phyloP scores from a whole-genome alignment of 2,888 invertebrate genomes.

The Rhagonycha fulva region DNA sequence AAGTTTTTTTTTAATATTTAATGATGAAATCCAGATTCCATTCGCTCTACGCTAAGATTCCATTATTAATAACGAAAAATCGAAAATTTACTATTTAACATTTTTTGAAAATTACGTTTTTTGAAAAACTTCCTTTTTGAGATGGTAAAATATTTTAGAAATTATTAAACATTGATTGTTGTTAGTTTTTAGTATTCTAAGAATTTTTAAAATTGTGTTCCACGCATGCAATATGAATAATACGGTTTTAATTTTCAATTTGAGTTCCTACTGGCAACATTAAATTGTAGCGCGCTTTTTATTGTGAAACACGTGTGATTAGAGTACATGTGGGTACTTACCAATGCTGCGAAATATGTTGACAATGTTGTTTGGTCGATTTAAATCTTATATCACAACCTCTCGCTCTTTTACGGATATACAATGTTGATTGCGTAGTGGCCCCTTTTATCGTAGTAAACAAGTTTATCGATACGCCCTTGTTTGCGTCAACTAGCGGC shows the following conservation, averaged over 20 bases:
- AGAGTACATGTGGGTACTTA: conserved; percentile 49
- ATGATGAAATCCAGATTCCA: neutral
- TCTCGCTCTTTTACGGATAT: conserved; percentile 38
- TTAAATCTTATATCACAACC: conserved; percentile 49
- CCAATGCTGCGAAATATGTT: conserved; percentile 46
- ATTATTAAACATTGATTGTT: neutral
- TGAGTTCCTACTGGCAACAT: conserved; percentile 12
- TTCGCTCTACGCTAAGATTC: neutral
- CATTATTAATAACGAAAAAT: neutral
- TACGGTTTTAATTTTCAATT: conserved; percentile 5
- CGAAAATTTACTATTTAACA: neutral
- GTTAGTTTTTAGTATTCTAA: neutral
- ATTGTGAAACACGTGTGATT: conserved; percentile 45
- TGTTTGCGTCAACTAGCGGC: conserved; percentile 4
- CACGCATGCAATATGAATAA: neutral
- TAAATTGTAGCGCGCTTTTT: conserved; percentile 39
- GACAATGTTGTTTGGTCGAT: conserved; percentile 51
- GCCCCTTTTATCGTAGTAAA: conserved; percentile 37
- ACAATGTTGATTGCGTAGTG: conserved; percentile 37
- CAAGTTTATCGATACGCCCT: conserved; percentile 36
- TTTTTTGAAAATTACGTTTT: neutral
- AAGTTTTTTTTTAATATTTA: neutral
- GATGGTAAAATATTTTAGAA: neutral
- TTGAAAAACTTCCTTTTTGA: neutral
- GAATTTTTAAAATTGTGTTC: neutral